Percentiles rank a stretch among this genome's conserved stretches.
phyloP scores from a whole-genome alignment of 1,140 invertebrate genomes.

The Plectrocnemia conspersa region DNA sequence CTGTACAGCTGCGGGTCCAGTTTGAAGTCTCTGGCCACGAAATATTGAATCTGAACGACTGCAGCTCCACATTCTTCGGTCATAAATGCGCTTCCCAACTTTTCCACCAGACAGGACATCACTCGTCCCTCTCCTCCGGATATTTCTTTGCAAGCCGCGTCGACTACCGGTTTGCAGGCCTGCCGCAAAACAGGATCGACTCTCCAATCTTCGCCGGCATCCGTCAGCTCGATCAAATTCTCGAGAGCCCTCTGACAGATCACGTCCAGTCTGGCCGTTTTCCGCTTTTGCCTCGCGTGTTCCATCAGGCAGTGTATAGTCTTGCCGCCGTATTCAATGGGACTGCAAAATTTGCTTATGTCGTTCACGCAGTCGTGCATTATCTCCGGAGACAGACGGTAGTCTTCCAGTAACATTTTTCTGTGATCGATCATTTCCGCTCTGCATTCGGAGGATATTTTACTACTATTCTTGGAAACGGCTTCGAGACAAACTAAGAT shows the following conservation, averaged over 20 bases:
- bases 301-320: conserved; percentile 97
- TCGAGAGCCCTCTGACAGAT: conserved; percentile 72
- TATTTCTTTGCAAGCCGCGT: conserved; percentile 63
- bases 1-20: conserved; percentile 86
- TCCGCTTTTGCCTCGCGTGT: conserved; percentile 65
- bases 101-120: conserved; percentile 91
- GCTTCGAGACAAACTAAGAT: conserved; percentile 91
- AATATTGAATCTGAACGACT: conserved; percentile 94
- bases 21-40: conserved; percentile 90
- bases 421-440: conserved; percentile 87
- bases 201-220: conserved; percentile 85
- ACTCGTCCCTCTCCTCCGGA: conserved; percentile 70
- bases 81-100: conserved; percentile 82
- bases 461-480: conserved; percentile 70
- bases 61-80: conserved; percentile 83
- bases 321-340: conserved; percentile 72
- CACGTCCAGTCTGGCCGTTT: conserved; percentile 57
- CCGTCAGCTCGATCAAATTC: conserved; percentile 70
- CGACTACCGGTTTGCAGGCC: conserved; percentile 79
- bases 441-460: conserved; percentile 70
- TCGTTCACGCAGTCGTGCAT: conserved; percentile 84
- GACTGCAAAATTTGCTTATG: conserved; percentile 68
- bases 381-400: conserved; percentile 85
- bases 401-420: conserved; percentile 88
- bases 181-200: conserved; percentile 84